phyloP scores from a whole-genome alignment of 2,113 vertebrate species.

The Girardinichthys multiradiatus region DNA sequence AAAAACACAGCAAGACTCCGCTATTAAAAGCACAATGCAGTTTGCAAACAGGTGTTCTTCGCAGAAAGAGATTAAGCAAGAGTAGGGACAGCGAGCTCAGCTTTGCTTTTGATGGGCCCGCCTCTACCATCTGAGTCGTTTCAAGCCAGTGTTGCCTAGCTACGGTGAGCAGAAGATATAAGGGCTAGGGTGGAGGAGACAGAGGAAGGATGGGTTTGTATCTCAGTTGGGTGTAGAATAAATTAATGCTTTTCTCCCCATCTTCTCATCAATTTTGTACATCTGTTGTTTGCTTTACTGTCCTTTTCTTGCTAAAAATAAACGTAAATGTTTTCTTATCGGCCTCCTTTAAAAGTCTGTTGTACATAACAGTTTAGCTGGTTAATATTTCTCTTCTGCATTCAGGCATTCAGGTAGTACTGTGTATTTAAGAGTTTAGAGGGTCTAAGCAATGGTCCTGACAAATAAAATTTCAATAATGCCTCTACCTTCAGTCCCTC shows the following conservation, averaged over 20 bases:
- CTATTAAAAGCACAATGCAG: conserved; percentile 14
- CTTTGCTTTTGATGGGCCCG: conserved; percentile 65
- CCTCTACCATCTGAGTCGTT: conserved; percentile 59
- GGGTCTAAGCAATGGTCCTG: no score
- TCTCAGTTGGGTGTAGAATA: conserved; percentile 36
- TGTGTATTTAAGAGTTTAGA: no score
- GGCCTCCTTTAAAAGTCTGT: no score
- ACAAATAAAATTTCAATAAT: no score
- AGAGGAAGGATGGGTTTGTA: conserved; percentile 31
- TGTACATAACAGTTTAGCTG: no score
- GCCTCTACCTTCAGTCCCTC: no score
- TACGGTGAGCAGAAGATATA: conserved; percentile 64
- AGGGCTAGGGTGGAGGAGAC: conserved; percentile 49
- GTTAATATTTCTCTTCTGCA: no score
- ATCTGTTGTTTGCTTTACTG: neutral
- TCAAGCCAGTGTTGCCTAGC: conserved; percentile 73
- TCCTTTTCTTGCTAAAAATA: neutral
- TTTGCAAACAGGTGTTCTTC: conserved; percentile 23
- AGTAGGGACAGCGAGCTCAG: conserved; percentile 19
- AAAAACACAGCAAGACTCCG: neutral
- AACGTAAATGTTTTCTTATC: no score
- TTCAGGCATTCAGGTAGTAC: no score
- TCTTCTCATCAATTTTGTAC: conserved; percentile 6
- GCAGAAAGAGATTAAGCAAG: conserved; percentile 1
- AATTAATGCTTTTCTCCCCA: conserved; percentile 30